Evolutionary conservation across 2,113 vertebrate genomes (phyloP).

Genomic region (Erpornis zantholeuca): DNA sequence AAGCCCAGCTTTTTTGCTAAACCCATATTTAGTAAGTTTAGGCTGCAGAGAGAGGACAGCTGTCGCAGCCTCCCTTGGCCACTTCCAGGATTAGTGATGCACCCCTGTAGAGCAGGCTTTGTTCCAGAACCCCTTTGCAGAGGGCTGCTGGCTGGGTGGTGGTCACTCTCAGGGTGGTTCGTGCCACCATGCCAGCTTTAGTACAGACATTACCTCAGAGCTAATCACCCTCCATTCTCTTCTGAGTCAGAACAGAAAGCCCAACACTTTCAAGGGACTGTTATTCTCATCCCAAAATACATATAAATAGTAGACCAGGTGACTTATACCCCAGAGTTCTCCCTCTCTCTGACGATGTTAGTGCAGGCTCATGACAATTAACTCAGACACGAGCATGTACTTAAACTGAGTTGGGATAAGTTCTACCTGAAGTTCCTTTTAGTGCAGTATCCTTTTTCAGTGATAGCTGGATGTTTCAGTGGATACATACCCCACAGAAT

Average conservation of each 20-base stretch:
- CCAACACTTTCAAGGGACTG: not conserved
- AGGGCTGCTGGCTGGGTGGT: not conserved
- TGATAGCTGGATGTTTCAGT: not conserved
- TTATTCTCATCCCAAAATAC: not conserved
- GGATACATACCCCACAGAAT: not conserved
- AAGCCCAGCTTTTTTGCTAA: not conserved
- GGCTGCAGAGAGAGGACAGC: not conserved
- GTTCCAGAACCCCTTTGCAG: not conserved
- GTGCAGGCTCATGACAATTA: not conserved
- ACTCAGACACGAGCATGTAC: not conserved
- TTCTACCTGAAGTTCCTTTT: not conserved
- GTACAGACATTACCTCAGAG: not conserved
- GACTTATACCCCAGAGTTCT: not conserved
- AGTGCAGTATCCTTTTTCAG: not conserved
- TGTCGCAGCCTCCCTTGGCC: not conserved
- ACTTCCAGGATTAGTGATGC: not conserved
- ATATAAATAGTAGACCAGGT: not conserved
- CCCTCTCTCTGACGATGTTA: not conserved
- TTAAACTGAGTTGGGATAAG: not conserved
- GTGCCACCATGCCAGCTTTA: not conserved
- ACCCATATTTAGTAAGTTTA: not conserved
- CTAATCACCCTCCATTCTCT: not conserved
- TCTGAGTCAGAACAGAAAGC: not conserved
- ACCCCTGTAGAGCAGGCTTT: not conserved
- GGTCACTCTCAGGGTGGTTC: not conserved